These are phyloP conservation scores for Notodonta dromedarius DNA, from an alignment of 2,888 invertebrate genomes.

Conservation along the genomic window DNA sequence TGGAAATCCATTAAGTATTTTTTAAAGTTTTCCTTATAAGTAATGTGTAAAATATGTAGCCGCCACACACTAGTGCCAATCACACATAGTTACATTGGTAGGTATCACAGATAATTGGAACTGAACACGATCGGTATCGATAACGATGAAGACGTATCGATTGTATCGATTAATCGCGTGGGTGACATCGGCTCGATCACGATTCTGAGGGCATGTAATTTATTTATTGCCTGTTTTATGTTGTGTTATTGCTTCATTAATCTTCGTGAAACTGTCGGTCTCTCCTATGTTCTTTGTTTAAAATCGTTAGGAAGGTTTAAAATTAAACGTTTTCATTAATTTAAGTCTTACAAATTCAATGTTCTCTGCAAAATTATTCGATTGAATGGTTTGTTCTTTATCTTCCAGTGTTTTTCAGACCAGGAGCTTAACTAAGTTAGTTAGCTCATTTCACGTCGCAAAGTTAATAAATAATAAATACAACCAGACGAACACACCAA, in stretches of 20 bases:
- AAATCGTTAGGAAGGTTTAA: background rate
- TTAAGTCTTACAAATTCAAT: too few species aligned
- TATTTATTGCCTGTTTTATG: constrained; percentile 35
- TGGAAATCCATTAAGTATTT: too few species aligned
- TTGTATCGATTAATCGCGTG: constrained; percentile 37
- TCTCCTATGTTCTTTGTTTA: constrained; percentile 18
- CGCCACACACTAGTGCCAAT: constrained; percentile 24
- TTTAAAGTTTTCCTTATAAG: too few species aligned
- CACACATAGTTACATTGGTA: background rate
- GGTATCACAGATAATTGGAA: constrained; percentile 2
- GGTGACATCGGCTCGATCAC: constrained; percentile 38
- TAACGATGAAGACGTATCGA: constrained; percentile 39
- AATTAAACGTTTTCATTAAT: too few species aligned
- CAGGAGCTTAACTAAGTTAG: too few species aligned
- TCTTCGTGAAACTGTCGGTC: constrained; percentile 18
- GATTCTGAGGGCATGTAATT: constrained; percentile 22
- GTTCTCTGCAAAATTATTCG: too few species aligned
- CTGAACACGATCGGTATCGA: constrained; percentile 37
- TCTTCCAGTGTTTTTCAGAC: too few species aligned
- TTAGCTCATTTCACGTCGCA: too few species aligned
- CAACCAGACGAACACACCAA: too few species aligned
- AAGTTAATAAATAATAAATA: too few species aligned
- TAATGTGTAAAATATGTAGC: too few species aligned
- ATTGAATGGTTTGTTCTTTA: too few species aligned
- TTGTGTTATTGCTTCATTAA: constrained; percentile 32